Conservation (phyloP, 2,888 invertebrate genomes). For the Masnerella sp. region DNA sequence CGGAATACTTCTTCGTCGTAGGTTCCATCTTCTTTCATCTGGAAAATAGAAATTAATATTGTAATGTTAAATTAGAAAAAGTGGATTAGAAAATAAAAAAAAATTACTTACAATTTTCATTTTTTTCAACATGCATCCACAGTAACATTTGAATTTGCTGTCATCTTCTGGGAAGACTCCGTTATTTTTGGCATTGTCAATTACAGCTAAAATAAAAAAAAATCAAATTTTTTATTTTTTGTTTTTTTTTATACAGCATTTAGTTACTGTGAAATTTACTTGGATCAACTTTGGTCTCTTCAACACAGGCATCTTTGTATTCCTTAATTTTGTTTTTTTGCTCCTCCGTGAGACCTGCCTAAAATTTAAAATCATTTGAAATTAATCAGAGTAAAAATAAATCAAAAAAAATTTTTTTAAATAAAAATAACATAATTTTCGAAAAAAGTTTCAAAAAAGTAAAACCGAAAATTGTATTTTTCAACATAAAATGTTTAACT, state of each 20-base stretch:
- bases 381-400: too few species aligned
- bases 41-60: neutral
- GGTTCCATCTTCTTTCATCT: conserved; percentile 36
- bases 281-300: neutral
- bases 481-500: too few species aligned
- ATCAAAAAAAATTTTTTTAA: too few species aligned
- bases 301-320: neutral
- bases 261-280: neutral
- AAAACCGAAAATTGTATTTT: too few species aligned
- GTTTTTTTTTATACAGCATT: too few species aligned
- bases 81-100: neutral
- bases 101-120: neutral
- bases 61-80: neutral
- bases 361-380: neutral
- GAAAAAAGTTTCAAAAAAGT: too few species aligned
- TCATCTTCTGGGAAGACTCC: neutral
- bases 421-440: too few species aligned
- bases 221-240: too few species aligned
- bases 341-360: neutral
- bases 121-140: neutral
- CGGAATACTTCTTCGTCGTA: conserved; percentile 30
- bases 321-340: neutral
- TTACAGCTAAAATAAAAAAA: neutral
- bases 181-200: neutral
- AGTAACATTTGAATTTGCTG: neutral